Evolutionary conservation across 2,797 vertebrate genomes (phyloP).

Genomic region (Semotilus atromaculatus): DNA sequence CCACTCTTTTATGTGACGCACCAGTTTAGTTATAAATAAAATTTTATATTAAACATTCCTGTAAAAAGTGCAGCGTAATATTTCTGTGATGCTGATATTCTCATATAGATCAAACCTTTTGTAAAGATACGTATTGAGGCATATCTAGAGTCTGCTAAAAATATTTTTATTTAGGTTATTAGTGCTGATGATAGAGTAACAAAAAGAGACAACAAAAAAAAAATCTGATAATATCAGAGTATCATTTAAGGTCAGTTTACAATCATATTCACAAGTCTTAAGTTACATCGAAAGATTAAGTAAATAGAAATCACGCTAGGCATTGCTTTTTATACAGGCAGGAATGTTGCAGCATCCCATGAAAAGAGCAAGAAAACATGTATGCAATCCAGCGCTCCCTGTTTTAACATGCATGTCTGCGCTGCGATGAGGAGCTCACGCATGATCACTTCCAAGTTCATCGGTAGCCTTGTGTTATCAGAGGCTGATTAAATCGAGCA

Average conservation of each 20-base stretch:
- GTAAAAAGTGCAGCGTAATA: not conserved
- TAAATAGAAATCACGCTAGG: conserved; percentile 44
- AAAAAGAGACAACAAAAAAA: conserved; percentile 29
- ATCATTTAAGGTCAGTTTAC: conserved; percentile 65
- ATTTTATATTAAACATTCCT: conserved; percentile 5
- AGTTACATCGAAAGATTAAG: conserved; percentile 48
- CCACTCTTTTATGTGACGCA: conserved; percentile 10
- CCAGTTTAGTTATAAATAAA: not conserved
- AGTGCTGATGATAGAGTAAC: conserved; percentile 3
- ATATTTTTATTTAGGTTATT: conserved; percentile 13
- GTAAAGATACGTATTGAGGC: not conserved
- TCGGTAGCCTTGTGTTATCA: not conserved
- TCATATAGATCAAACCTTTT: not conserved
- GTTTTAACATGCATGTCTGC: conserved; percentile 8
- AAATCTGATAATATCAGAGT: conserved; percentile 13
- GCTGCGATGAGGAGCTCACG: not conserved
- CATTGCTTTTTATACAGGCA: conserved; percentile 49
- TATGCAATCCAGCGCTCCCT: not conserved
- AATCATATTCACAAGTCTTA: conserved; percentile 65
- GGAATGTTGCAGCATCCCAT: conserved; percentile 38
- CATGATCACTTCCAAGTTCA: not conserved
- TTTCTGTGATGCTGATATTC: too few species aligned
- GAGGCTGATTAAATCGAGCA: not conserved
- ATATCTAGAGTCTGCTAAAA: not conserved
- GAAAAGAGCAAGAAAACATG: not conserved